These are phyloP conservation scores for Notarius lentiginosus DNA, from an alignment of 2,113 vertebrate genomes.

Conservation along the genomic window DNA sequence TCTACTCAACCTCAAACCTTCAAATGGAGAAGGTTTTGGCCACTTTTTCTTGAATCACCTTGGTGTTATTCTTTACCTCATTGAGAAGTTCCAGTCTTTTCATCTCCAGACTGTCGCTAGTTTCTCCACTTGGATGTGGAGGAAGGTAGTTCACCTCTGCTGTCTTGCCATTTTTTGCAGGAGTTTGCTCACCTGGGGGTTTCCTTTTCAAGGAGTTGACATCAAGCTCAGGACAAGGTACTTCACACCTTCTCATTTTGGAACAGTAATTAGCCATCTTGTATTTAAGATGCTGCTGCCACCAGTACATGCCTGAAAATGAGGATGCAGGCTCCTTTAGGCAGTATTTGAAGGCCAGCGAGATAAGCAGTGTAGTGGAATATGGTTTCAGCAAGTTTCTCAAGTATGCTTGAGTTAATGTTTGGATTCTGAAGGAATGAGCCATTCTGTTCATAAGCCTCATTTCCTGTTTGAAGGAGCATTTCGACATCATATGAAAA, in stretches of 20 bases:
- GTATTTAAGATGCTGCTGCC: too few species aligned
- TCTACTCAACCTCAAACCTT: slow-evolving; percentile 49
- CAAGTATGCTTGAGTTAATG: slow-evolving; percentile 45
- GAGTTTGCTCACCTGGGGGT: too few species aligned
- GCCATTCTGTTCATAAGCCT: slow-evolving; percentile 46
- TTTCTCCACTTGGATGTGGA: too few species aligned
- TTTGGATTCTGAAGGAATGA: slow-evolving; percentile 44
- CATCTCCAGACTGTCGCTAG: too few species aligned
- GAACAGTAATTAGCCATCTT: slow-evolving; percentile 48
- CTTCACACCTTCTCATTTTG: slow-evolving; percentile 44
- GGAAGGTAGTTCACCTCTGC: too few species aligned
- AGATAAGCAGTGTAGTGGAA: slow-evolving; percentile 49
- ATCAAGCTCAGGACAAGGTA: slow-evolving; percentile 29
- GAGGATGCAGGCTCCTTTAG: slow-evolving; percentile 42
- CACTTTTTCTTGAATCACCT: slow-evolving; percentile 43
- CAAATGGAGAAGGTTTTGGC: slow-evolving; percentile 43
- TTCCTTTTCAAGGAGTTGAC: too few species aligned
- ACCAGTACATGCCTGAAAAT: slow-evolving; percentile 18
- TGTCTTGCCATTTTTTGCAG: too few species aligned
- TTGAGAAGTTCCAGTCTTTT: too few species aligned
- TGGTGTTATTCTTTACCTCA: too few species aligned
- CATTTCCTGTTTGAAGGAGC: slow-evolving; percentile 40
- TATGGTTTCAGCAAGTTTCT: slow-evolving; percentile 48
- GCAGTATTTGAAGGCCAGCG: slow-evolving; percentile 38
- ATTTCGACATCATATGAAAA: slow-evolving; percentile 51